Evolutionary conservation across 1,140 invertebrate species (phyloP).

Genomic region (Catajapyx aquilonaris): DNA sequence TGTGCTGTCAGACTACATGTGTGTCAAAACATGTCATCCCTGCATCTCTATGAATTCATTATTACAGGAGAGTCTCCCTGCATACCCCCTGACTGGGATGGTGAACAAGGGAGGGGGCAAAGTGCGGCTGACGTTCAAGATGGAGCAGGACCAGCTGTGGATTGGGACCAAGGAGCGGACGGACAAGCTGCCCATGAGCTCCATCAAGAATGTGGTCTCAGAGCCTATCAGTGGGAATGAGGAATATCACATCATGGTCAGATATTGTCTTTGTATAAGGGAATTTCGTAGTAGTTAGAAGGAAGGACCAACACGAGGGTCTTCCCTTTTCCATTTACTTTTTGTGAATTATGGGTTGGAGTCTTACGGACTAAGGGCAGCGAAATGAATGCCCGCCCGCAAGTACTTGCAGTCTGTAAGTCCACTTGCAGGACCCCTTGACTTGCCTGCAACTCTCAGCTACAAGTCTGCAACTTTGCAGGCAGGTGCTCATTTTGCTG

Average conservation of each 20-base stretch:
- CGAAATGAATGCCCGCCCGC: too few species aligned
- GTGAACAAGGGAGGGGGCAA: constrained; percentile 80
- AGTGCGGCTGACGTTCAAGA: constrained; percentile 78
- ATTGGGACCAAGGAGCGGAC: constrained; percentile 84
- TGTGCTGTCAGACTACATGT: background rate
- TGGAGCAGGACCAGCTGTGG: constrained; percentile 82
- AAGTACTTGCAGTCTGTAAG: too few species aligned
- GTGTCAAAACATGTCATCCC: too few species aligned
- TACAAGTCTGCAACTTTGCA: too few species aligned
- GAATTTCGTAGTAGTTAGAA: too few species aligned
- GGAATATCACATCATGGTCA: constrained; percentile 83
- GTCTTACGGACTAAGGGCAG: background rate
- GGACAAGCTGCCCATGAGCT: constrained; percentile 77
- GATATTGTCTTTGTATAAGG: too few species aligned
- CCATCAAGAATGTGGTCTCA: constrained; percentile 61
- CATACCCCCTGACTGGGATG: constrained; percentile 70
- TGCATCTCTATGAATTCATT: constrained; percentile 5
- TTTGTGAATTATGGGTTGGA: background rate
- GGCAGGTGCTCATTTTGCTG: background rate
- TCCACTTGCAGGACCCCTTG: too few species aligned
- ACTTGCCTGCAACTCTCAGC: too few species aligned
- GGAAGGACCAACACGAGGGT: too few species aligned
- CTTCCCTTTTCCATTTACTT: too few species aligned
- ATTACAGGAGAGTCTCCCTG: constrained; percentile 52
- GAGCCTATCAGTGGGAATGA: constrained; percentile 78